Evolutionary conservation across 2,888 invertebrate genomes (phyloP).

Genomic region (Saturnia japonica): DNA sequence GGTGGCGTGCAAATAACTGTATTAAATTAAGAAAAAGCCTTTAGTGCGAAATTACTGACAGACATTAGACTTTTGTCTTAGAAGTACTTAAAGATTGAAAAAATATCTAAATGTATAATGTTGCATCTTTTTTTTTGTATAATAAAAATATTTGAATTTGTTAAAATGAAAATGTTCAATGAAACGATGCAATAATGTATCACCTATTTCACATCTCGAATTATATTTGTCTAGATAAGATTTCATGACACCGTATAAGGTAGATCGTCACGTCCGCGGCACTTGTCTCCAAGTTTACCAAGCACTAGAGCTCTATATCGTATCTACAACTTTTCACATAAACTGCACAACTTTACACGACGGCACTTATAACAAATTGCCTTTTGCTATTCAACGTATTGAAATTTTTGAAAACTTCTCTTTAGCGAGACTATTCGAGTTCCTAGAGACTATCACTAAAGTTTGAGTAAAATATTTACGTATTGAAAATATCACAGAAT

Average conservation of each 20-base stretch:
- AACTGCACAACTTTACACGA: constrained; percentile 70
- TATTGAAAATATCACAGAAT: constrained; percentile 2
- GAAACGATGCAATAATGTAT: background rate
- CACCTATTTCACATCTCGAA: background rate
- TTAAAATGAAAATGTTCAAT: background rate
- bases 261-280: constrained; percentile 68
- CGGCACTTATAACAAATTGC: constrained; percentile 65
- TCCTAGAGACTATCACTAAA: constrained; percentile 34
- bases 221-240: constrained; percentile 41
- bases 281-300: constrained; percentile 69
- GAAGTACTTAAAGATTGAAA: too few relatives aligned
- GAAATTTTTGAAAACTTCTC: constrained; percentile 52
- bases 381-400: constrained; percentile 65
- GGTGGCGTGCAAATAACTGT: too few relatives aligned
- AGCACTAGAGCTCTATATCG: constrained; percentile 55
- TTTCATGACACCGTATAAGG: constrained; percentile 50
- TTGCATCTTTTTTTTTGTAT: background rate
- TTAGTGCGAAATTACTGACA: too few relatives aligned
- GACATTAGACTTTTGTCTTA: too few relatives aligned
- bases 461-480: constrained; percentile 15
- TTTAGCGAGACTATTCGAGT: constrained; percentile 33
- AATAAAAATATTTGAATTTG: too few relatives aligned
- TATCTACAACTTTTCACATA: constrained; percentile 76
- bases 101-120: background rate
- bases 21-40: too few relatives aligned